Evolutionary conservation across 2,888 invertebrate genomes (phyloP), one percentile per base, ranked within the genome.

Genomic region (Argyresthia goedartella): DNA sequence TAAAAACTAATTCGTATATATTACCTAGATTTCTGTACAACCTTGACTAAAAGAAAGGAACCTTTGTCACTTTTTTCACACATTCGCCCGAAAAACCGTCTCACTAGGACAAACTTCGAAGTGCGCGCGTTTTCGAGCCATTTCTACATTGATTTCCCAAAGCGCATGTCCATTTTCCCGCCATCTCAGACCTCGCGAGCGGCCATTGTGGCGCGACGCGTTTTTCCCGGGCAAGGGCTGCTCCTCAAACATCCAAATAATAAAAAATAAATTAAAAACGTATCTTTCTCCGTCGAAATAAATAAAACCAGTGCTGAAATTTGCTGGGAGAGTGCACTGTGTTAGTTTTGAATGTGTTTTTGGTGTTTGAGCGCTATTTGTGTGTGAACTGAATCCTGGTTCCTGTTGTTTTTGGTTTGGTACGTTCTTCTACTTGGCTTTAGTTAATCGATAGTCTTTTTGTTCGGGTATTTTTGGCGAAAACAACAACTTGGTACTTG

Each of bases 161-260:
- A 69, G 85, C 85, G 85, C 85, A 85, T 84, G 85, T 72, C 81
- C 63, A 60, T 55, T 62, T 76, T 74, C 73, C 70, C 76, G 65
- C 72, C 69, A 65, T 67, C 66, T 64, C 56, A 55, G 33, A 51
- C 14, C 13, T 25, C 47, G 14, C 46, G 36, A 13, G 33, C 47
- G 46, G 39, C 34, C 16, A 36, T 47, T 16, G 25, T 14, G 33
- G 11, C 47, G 15, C 25, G 16, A 46, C 25, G 47, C 46, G 16
- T 25, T 11, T 41, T 42, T 50, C 42, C n/a, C 50, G 41, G 41
- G 48, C 42, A 11, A 50, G 11, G 50, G 42, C 11, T 16, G 4
- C 25, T 16, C 25, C n/a, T 8, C 35, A 39, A 48, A 48, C 48
- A 35, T 35, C 48, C 48, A 48, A 48, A 48, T 13, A 48, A 15